A percentile compares a stretch with the other conserved stretches of the same genome.
These are phyloP conservation scores for Eriocheir sinensis DNA, from an alignment of 1,140 invertebrate species.

Conservation along the genomic window DNA sequence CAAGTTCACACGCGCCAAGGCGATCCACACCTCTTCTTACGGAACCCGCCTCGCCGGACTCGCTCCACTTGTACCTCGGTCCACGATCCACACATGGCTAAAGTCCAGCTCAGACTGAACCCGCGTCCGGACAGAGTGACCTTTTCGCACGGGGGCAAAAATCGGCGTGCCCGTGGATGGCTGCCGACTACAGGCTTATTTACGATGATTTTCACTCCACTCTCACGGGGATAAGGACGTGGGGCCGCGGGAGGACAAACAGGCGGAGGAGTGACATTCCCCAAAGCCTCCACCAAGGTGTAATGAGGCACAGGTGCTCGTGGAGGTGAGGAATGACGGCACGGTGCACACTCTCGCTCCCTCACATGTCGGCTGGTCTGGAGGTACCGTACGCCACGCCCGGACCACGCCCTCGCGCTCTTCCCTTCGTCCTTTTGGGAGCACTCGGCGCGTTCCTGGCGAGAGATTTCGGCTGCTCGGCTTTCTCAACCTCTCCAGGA, in stretches of 20 bases:
- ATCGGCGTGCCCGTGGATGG: conserved; percentile 18
- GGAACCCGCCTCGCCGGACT: not conserved
- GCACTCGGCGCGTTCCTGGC: not conserved
- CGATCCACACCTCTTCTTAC: not conserved
- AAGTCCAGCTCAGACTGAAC: conserved; percentile 53
- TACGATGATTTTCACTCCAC: not conserved
- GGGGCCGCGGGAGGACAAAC: not conserved
- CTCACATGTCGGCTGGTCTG: not conserved
- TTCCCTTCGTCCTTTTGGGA: not conserved
- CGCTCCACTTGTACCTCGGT: conserved; percentile 29
- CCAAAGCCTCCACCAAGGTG: not conserved
- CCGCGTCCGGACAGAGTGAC: conserved; percentile 38
- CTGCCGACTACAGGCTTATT: conserved; percentile 43
- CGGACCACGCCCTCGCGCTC: not conserved
- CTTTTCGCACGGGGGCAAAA: conserved; percentile 62
- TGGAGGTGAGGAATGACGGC: not conserved
- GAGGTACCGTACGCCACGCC: not conserved
- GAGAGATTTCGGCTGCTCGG: not conserved
- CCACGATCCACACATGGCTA: conserved; percentile 51
- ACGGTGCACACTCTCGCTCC: not conserved
- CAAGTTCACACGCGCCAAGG: conserved; percentile 20
- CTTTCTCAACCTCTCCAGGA: not conserved
- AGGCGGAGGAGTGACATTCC: not conserved
- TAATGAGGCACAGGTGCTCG: not conserved
- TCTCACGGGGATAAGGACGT: not conserved